Evolutionary conservation across 2,797 vertebrate genomes (phyloP).

Genomic region (Enteromius fasciolatus): DNA sequence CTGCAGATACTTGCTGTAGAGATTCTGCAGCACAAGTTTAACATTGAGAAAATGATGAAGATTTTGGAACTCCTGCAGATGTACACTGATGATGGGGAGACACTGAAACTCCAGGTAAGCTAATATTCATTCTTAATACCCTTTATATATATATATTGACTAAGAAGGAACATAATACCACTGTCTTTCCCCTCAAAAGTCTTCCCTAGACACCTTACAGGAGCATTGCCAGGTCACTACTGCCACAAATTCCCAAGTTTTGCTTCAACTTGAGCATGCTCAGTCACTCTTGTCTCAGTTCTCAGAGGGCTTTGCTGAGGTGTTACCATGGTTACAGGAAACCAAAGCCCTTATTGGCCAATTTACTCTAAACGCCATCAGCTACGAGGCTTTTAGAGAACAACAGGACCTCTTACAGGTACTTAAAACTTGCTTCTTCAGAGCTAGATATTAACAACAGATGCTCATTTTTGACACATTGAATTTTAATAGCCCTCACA

Average conservation of each 20-base stretch:
- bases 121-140: background rate
- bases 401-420: conserved; percentile 91
- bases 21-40: conserved; percentile 85
- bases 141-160: background rate
- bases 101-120: conserved; percentile 70
- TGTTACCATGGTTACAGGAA: conserved; percentile 87
- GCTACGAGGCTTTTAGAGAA: conserved; percentile 82
- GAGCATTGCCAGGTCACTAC: conserved; percentile 78
- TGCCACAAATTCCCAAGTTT: conserved; percentile 76
- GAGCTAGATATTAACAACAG: conserved; percentile 13
- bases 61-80: conserved; percentile 77
- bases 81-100: conserved; percentile 76
- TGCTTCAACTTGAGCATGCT: conserved; percentile 83
- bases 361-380: conserved; percentile 75
- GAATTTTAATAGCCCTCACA: background rate
- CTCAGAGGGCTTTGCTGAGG: conserved; percentile 80
- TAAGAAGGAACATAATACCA: background rate
- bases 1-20: conserved; percentile 83
- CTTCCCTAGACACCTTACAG: conserved; percentile 72
- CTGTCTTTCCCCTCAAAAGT: conserved; percentile 62
- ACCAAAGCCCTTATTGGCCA: conserved; percentile 73
- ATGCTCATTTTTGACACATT: background rate
- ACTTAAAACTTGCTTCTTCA: conserved; percentile 50
- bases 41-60: conserved; percentile 82
- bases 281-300: conserved; percentile 85